phyloP scores from a whole-genome alignment of 92 coral and sea anemone species.

The Muricea muricata region DNA sequence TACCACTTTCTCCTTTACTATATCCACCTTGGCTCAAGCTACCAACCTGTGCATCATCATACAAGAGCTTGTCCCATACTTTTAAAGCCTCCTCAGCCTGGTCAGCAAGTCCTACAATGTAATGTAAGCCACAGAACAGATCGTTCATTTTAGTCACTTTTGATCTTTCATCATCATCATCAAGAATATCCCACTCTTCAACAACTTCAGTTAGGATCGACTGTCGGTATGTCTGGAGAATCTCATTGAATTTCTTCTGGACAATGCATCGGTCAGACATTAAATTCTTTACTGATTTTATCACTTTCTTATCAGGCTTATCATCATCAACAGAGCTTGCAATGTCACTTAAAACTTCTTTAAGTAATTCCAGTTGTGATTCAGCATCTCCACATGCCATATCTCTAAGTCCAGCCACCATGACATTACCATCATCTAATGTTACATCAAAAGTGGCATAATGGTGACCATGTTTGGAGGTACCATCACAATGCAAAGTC shows the following conservation, averaged over 20 bases:
- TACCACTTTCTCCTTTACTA: constrained; percentile 64
- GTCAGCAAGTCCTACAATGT: constrained; percentile 63
- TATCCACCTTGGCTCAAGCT: constrained; percentile 22
- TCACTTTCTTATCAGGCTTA: neutral
- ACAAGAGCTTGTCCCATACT: constrained; percentile 64
- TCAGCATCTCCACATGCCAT: constrained; percentile 41
- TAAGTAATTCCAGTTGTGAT: constrained; percentile 34
- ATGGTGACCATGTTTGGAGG: constrained; percentile 43
- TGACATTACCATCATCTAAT: constrained; percentile 33
- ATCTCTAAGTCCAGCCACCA: constrained; percentile 45
- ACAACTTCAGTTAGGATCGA: constrained; percentile 32
- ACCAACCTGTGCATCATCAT: constrained; percentile 60
- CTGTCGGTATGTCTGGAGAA: neutral
- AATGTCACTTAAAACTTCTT: constrained; percentile 36
- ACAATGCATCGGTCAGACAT: constrained; percentile 56
- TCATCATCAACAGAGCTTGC: neutral
- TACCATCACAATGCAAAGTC: constrained; percentile 48
- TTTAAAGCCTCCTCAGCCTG: constrained; percentile 65
- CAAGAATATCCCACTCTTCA: constrained; percentile 38
- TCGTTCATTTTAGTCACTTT: constrained; percentile 25
- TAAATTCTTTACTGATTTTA: constrained; percentile 40
- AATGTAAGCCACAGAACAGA: constrained; percentile 67
- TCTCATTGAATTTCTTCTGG: constrained; percentile 45
- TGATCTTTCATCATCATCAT: neutral
- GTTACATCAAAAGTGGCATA: constrained; percentile 45